These are phyloP conservation scores for Pristiophorus japonicus DNA, from an alignment of 2,113 vertebrate genomes.

Conservation along the genomic window DNA sequence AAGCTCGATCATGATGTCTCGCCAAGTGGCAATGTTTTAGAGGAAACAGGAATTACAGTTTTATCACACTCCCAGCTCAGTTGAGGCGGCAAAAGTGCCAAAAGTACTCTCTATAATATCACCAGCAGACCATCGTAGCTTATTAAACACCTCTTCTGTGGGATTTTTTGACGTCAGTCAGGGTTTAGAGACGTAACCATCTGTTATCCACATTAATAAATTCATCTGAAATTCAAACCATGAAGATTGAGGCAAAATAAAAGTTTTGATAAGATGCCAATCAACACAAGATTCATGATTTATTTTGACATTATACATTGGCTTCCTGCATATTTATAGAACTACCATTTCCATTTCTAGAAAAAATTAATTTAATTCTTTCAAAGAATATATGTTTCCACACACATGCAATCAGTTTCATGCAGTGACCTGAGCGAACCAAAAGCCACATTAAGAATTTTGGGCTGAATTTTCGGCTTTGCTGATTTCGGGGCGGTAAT, in stretches of 20 bases:
- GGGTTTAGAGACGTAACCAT: neutral
- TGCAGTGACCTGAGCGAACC: too few relatives aligned
- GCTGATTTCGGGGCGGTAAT: too few relatives aligned
- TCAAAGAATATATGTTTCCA: neutral
- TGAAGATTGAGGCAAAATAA: neutral
- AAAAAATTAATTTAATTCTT: neutral
- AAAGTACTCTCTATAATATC: neutral
- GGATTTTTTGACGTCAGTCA: neutral
- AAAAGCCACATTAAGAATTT: too few relatives aligned
- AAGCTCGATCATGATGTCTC: neutral
- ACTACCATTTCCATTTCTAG: too few relatives aligned
- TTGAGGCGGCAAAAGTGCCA: neutral
- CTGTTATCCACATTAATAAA: neutral
- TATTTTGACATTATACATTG: neutral
- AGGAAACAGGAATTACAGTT: conserved; percentile 31
- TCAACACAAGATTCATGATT: neutral
- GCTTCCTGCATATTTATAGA: too few relatives aligned
- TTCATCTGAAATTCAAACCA: neutral
- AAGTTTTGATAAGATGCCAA: neutral
- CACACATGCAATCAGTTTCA: neutral
- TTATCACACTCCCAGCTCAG: conserved; percentile 12
- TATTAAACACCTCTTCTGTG: neutral
- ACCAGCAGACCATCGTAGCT: neutral
- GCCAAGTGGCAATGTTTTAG: too few relatives aligned
- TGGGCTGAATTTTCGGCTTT: too few relatives aligned